Percentiles rank a stretch among this genome's conserved stretches.
Evolutionary conservation across 2,888 invertebrate genomes (phyloP).

Genomic region (Frankliniella fusca): DNA sequence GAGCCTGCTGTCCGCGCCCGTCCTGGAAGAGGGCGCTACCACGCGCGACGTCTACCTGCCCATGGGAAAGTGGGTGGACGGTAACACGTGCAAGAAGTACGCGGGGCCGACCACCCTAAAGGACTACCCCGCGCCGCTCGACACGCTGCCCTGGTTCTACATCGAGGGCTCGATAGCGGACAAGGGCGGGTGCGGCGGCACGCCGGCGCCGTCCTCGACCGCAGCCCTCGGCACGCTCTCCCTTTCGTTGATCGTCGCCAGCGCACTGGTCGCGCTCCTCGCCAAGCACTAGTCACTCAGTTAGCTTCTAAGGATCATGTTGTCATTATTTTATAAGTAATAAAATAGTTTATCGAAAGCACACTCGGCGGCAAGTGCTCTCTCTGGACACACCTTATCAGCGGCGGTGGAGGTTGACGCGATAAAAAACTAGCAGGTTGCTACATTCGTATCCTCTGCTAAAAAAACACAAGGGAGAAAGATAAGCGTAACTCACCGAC

Average conservation of each 20-base stretch:
- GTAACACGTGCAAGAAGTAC: constrained; percentile 41
- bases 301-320: too few relatives aligned
- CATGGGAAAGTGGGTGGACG: constrained; percentile 65
- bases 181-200: background rate
- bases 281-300: too few relatives aligned
- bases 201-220: background rate
- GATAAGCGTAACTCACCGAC: constrained; percentile 55
- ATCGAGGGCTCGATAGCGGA: constrained; percentile 34
- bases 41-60: constrained; percentile 72
- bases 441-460: too few relatives aligned
- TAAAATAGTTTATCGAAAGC: background rate
- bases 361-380: too few relatives aligned
- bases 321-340: background rate
- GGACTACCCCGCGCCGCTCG: constrained; percentile 62
- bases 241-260: background rate
- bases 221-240: background rate
- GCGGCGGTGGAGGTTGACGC: too few relatives aligned
- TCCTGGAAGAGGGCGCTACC: constrained; percentile 59
- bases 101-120: constrained; percentile 60
- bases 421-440: too few relatives aligned
- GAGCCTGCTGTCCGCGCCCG: constrained; percentile 71
- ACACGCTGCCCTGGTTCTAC: constrained; percentile 65
- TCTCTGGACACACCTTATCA: too few relatives aligned
- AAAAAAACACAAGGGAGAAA: too few relatives aligned
- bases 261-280: background rate